phyloP scores from a whole-genome alignment of 2,797 vertebrate species.

The Leptoclinus maculatus region DNA sequence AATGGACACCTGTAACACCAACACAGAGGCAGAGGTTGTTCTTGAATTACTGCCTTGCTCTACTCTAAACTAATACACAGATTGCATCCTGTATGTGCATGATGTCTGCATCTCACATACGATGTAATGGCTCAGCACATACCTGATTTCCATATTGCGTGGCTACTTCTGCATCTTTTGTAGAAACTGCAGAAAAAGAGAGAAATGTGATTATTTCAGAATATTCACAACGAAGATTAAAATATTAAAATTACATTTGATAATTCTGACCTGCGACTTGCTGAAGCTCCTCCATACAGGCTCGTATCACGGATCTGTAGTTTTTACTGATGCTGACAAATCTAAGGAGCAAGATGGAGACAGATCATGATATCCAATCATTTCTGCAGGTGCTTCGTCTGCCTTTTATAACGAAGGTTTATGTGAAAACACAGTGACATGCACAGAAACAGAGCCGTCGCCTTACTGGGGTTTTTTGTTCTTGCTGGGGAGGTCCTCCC shows the following conservation, averaged over 20 bases:
- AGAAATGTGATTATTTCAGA: neutral
- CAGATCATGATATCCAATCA: neutral
- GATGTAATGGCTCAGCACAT: conserved; percentile 22
- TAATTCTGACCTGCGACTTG: conserved; percentile 86
- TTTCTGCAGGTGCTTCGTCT: neutral
- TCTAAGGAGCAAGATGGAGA: conserved; percentile 71
- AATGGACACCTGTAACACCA: conserved; percentile 88
- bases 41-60: neutral
- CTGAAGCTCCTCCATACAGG: conserved; percentile 96
- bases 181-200: conserved; percentile 82
- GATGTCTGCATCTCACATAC: neutral
- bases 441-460: neutral
- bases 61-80: neutral
- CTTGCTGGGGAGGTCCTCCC: conserved; percentile 90
- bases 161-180: conserved; percentile 80
- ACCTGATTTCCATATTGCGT: conserved; percentile 92
- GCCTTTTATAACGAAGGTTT: neutral
- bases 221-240: neutral
- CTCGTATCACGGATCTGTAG: conserved; percentile 95
- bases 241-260: neutral
- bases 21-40: conserved; percentile 13
- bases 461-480: conserved; percentile 93
- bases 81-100: neutral
- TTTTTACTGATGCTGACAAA: conserved; percentile 96
- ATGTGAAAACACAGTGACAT: neutral